Base-by-base conservation (phyloP, 2,797 vertebrate species). In the Strix occidentalis region DNA sequence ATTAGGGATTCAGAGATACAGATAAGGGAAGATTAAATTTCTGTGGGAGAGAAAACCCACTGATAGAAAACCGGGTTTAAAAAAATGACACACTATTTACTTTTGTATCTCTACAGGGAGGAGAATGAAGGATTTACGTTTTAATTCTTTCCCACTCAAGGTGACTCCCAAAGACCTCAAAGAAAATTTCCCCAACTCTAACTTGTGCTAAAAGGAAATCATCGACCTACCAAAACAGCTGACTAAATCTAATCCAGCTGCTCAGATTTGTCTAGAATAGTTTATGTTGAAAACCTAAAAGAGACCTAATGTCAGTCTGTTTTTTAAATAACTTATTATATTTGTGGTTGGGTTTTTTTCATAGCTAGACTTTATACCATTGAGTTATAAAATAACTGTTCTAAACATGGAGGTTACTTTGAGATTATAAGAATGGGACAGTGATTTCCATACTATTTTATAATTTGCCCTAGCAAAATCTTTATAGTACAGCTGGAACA, bases 1-100 rank as follows among this genome's bases (percentile, higher is more conserved):
- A 61, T 69, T 75, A 82, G 66, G 41, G 57, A 79, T 87, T 84
- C 70, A 92, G 51, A 79, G 54, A 77, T 79, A 76, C n/a, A 85
- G 71, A 57, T 79, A 95, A 89, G n/a, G n/a, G 43, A 79, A 94
- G 58, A 92, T 66, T 84, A 90, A 60, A 78, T 81, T 95, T 88
- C 57, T 93, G 35, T 76, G 66, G 61, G 5, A 5, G 50, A 66
- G 53, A 71, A 93, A 94, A 80, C 25, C 25, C 53, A 77, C 68
- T 81, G 51, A 75, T 45, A 84, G 72, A 88, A 81, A 88, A 84
- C 20, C 29, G 11, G 12, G 16, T 63, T 95, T 80, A 37, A 86
- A 95, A 64, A 83, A 78, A 56, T 46, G 31, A 58, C 43, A 85
- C 10, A 31, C 10, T 70, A 26, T 87, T 89, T 87, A 63, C 71